Percentiles rank a stretch among this genome's conserved stretches.
Conservation (phyloP, 2,888 invertebrate species). For the Sarcophaga carnaria region DNA sequence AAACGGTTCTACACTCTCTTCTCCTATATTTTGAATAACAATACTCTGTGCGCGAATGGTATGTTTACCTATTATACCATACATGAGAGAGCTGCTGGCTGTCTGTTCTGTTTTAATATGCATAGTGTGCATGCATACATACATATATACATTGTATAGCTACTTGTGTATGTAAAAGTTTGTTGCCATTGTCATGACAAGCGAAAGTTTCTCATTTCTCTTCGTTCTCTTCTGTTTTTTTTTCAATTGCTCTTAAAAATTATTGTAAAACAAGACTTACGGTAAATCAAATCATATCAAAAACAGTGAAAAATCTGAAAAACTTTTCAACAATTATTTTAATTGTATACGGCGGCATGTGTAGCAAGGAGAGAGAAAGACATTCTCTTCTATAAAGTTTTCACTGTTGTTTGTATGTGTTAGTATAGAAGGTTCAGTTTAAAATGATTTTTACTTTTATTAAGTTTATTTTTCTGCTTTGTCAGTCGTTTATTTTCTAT, state of each 20-base stretch:
- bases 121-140: conserved; percentile 31
- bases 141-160: conserved; percentile 7
- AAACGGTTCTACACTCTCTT: background rate
- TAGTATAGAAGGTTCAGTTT: conserved; percentile 64
- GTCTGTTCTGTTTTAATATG: conserved; percentile 18
- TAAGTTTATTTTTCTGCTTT: conserved; percentile 62
- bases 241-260: background rate
- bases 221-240: background rate
- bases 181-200: conserved; percentile 66
- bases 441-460: conserved; percentile 60
- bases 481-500: conserved; percentile 43
- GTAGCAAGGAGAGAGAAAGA: too few species aligned
- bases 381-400: background rate
- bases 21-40: background rate
- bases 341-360: background rate
- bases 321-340: background rate
- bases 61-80: background rate
- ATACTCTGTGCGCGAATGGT: conserved; percentile 21
- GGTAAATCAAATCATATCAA: conserved; percentile 60
- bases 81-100: conserved; percentile 3
- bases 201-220: conserved; percentile 64
- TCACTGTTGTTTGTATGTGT: background rate
- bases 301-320: background rate
- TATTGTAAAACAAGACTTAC: conserved; percentile 43
- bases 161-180: conserved; percentile 20